A percentile compares a stretch with the other conserved stretches of the same genome.
These are phyloP conservation scores for Griposia aprilina DNA, from an alignment of 2,888 invertebrate genomes.

Conservation along the genomic window DNA sequence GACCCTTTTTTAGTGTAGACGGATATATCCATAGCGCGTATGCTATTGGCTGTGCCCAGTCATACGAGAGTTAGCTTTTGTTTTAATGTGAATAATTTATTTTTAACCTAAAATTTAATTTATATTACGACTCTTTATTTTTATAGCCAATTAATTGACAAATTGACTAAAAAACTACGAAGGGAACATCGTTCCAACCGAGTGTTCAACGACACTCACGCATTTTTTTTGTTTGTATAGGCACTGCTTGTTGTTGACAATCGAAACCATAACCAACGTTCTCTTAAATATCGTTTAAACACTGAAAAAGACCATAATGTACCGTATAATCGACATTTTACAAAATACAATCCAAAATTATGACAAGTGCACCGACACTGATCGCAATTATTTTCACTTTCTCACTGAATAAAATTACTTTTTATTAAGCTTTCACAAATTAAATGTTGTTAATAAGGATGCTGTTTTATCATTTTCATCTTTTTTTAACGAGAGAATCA, in stretches of 20 bases:
- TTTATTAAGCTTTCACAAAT: slow-evolving; percentile 55
- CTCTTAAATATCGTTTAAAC: slow-evolving; percentile 25
- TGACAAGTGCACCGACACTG: slow-evolving; percentile 15
- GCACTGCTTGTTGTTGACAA: background rate
- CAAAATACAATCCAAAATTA: slow-evolving; percentile 33
- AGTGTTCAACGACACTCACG: too few relatives aligned
- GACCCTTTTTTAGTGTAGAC: too few relatives aligned
- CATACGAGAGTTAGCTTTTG: too few relatives aligned
- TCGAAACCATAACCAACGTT: slow-evolving; percentile 24
- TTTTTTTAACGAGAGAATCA: slow-evolving; percentile 18
- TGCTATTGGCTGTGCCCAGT: too few relatives aligned
- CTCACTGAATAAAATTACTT: slow-evolving; percentile 30
- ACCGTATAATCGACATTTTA: slow-evolving; percentile 35
- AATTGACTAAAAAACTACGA: too few relatives aligned
- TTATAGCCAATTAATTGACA: too few relatives aligned
- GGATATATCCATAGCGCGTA: too few relatives aligned
- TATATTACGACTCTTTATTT: too few relatives aligned
- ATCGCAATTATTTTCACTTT: slow-evolving; percentile 50
- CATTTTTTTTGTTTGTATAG: too few relatives aligned
- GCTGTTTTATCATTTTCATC: slow-evolving; percentile 41
- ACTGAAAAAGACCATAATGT: slow-evolving; percentile 14
- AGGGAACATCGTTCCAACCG: too few relatives aligned
- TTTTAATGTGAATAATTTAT: too few relatives aligned
- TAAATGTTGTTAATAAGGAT: slow-evolving; percentile 44
- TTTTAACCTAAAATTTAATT: too few relatives aligned